Conservation (phyloP, 2,113 vertebrate species). For the Ammodytes marinus region DNA sequence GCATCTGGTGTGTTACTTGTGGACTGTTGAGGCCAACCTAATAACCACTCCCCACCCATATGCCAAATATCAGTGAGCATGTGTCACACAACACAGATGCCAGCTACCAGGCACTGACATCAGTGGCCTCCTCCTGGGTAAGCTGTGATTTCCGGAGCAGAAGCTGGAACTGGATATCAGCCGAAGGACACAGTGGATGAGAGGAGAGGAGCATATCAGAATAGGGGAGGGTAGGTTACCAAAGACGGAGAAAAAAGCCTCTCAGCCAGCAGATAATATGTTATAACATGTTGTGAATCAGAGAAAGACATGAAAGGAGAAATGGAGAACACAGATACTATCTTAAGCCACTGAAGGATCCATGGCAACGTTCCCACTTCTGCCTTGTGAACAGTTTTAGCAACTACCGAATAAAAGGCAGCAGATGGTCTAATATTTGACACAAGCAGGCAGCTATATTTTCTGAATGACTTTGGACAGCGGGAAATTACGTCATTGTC, state of each 20-base stretch:
- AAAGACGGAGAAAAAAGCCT: not conserved
- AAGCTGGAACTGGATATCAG: slow-evolving; percentile 30
- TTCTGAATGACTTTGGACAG: not conserved
- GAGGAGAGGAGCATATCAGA: not conserved
- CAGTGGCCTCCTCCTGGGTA: slow-evolving; percentile 8
- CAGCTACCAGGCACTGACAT: slow-evolving; percentile 19
- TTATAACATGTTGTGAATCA: slow-evolving; percentile 32
- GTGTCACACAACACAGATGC: slow-evolving; percentile 25
- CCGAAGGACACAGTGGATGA: not conserved
- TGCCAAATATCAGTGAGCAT: not conserved
- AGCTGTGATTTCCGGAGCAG: slow-evolving; percentile 37
- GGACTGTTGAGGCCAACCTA: not conserved
- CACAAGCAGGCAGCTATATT: slow-evolving; percentile 12
- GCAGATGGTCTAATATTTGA: slow-evolving; percentile 47
- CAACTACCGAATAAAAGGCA: slow-evolving; percentile 15
- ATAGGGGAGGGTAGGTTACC: slow-evolving; percentile 1
- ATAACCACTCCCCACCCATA: slow-evolving; percentile 24
- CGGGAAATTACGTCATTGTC: slow-evolving; percentile 21
- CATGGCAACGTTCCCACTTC: slow-evolving; percentile 62
- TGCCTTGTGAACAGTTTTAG: slow-evolving; percentile 26
- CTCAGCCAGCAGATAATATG: not conserved
- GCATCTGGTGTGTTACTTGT: slow-evolving; percentile 21
- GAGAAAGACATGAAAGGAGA: slow-evolving; percentile 14
- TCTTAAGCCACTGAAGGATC: slow-evolving; percentile 38
- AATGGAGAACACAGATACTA: slow-evolving; percentile 32